phyloP scores from a whole-genome alignment of 2,888 invertebrate species.

The Byasa hedistus region DNA sequence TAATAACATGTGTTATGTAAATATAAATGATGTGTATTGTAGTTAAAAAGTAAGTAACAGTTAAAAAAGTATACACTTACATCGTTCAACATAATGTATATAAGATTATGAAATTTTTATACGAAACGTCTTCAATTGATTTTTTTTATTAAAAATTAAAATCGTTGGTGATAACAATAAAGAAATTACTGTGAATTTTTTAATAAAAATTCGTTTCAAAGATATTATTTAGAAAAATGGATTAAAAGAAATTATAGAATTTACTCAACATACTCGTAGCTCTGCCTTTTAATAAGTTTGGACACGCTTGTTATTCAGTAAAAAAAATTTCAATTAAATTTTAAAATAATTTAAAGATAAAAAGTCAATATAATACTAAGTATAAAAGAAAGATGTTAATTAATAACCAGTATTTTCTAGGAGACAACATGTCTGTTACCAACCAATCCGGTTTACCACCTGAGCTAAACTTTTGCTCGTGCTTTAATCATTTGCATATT shows the following conservation, averaged over 20 bases:
- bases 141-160: too few relatives aligned
- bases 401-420: conserved; percentile 49
- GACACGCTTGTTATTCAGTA: background rate
- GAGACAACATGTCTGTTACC: conserved; percentile 73
- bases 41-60: too few relatives aligned
- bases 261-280: background rate
- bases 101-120: too few relatives aligned
- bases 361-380: conserved; percentile 18
- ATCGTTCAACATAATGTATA: too few relatives aligned
- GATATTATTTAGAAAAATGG: background rate
- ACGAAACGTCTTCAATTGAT: too few relatives aligned
- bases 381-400: conserved; percentile 49
- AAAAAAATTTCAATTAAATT: background rate
- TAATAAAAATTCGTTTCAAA: too few relatives aligned
- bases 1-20: background rate
- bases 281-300: background rate
- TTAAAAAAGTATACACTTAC: too few relatives aligned
- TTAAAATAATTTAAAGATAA: background rate
- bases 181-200: too few relatives aligned
- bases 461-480: conserved; percentile 61
- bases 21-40: too few relatives aligned
- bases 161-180: too few relatives aligned
- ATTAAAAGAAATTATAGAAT: background rate
- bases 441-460: conserved; percentile 75
- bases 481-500: conserved; percentile 64